phyloP scores from a whole-genome alignment of 2,113 vertebrate genomes.

The Sphyrna mokarran region DNA sequence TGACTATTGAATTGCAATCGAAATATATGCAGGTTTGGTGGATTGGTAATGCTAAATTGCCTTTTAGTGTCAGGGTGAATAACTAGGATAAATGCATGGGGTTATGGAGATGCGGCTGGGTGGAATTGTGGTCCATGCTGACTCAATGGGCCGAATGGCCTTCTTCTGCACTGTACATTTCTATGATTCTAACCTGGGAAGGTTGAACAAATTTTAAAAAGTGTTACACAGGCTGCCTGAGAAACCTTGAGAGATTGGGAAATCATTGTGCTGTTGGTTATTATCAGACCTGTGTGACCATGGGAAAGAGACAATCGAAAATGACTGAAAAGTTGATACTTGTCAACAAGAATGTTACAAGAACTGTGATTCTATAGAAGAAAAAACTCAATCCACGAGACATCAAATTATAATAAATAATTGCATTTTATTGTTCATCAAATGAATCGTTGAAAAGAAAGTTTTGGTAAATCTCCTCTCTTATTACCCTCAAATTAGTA shows the following conservation, averaged over 20 bases:
- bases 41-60: no score
- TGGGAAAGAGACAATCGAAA: background rate
- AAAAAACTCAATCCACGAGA: background rate
- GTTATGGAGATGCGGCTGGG: no score
- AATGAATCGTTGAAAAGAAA: background rate
- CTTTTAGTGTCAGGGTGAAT: no score
- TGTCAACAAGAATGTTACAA: background rate
- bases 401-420: background rate
- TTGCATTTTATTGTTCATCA: background rate
- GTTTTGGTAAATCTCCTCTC: background rate
- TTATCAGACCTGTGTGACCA: background rate
- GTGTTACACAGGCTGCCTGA: background rate
- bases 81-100: no score
- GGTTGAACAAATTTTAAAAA: background rate
- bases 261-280: background rate
- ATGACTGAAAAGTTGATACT: background rate
- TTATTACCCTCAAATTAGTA: background rate
- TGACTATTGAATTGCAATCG: background rate
- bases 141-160: no score
- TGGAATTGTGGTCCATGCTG: no score
- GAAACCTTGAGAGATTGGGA: background rate
- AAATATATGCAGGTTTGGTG: no score
- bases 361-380: background rate
- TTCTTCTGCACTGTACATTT: no score
- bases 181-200: background rate